phyloP scores from a whole-genome alignment of 2,797 vertebrate genomes.

The Sparus aurata region DNA sequence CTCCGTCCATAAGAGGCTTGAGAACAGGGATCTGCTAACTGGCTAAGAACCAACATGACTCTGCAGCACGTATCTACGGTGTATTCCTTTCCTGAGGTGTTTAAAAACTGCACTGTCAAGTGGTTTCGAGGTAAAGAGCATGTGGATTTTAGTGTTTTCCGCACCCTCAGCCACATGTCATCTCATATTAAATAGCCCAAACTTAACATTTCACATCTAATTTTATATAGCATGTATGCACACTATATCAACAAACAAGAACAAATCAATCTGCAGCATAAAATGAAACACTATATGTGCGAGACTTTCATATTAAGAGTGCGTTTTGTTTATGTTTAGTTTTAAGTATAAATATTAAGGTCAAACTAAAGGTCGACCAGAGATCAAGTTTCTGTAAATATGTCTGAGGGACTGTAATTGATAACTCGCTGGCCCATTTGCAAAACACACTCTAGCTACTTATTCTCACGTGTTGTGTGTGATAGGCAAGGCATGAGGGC shows the following conservation, averaged over 20 bases:
- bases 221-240: background rate
- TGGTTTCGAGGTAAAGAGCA: no score
- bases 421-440: slow-evolving; percentile 18
- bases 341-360: background rate
- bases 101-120: background rate
- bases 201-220: background rate
- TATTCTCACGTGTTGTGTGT: slow-evolving; percentile 35
- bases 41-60: background rate
- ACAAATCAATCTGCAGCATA: slow-evolving; percentile 2
- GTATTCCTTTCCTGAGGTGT: background rate
- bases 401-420: slow-evolving; percentile 12
- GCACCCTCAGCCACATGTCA: background rate
- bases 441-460: slow-evolving; percentile 33
- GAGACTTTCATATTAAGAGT: background rate
- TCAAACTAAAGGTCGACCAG: slow-evolving; percentile 1
- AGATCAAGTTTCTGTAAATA: slow-evolving; percentile 22
- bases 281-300: background rate
- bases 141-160: background rate
- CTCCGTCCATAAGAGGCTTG: slow-evolving; percentile 36
- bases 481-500: slow-evolving; percentile 21
- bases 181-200: background rate
- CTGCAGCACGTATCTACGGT: background rate
- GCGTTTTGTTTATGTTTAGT: background rate
- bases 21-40: slow-evolving; percentile 41
- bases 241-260: background rate